These are phyloP conservation scores for Rhagologus leucostigma DNA, from an alignment of 2,113 vertebrate genomes.

Conservation along the genomic window DNA sequence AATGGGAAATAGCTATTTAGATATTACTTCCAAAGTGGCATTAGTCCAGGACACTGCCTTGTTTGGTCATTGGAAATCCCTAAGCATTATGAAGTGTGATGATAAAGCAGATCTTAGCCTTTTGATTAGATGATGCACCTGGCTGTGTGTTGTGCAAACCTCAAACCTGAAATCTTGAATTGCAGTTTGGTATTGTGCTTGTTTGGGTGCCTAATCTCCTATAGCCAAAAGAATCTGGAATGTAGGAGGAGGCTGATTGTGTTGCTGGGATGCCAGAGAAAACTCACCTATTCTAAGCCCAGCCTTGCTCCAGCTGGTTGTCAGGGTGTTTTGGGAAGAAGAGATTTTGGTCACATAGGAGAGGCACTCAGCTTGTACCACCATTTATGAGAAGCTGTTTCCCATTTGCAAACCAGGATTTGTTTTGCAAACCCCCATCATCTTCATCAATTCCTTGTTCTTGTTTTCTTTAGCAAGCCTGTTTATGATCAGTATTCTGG, in stretches of 20 bases:
- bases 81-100: background rate
- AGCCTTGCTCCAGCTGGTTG: background rate
- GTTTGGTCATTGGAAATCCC: background rate
- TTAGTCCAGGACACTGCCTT: background rate
- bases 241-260: background rate
- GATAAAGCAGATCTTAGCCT: background rate
- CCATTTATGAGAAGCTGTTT: background rate
- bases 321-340: background rate
- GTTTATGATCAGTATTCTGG: background rate
- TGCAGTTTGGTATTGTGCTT: background rate
- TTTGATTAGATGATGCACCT: background rate
- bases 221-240: background rate
- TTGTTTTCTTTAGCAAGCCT: background rate
- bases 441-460: background rate
- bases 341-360: background rate
- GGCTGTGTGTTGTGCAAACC: background rate
- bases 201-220: background rate
- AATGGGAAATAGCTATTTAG: background rate
- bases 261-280: background rate
- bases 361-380: background rate
- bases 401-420: background rate
- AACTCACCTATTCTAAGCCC: accelerated
- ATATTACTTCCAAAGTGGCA: background rate
- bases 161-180: background rate
- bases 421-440: background rate